Evolutionary conservation across 2,113 vertebrate genomes (phyloP).

Genomic region (Gorsachius goisagi): DNA sequence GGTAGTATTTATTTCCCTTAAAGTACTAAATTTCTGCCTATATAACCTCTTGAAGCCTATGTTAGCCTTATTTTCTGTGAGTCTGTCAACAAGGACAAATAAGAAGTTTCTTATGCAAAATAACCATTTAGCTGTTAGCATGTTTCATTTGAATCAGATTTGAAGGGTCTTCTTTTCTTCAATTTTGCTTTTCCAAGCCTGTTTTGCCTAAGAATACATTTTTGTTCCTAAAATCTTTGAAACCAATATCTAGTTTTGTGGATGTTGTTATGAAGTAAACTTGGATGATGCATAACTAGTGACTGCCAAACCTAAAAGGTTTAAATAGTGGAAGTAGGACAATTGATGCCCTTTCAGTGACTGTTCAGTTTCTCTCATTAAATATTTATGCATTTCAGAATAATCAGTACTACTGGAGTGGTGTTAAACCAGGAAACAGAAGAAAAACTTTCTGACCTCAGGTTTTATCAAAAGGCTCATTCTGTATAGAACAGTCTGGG

Average conservation of each 20-base stretch:
- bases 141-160: neutral
- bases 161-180: neutral
- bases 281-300: neutral
- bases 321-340: neutral
- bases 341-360: neutral
- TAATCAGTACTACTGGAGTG: neutral
- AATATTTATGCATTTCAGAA: neutral
- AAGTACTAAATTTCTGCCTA: neutral
- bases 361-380: neutral
- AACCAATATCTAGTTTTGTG: neutral
- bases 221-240: neutral
- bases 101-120: neutral
- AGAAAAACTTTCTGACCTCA: neutral
- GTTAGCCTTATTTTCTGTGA: neutral
- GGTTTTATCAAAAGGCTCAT: neutral
- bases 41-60: neutral
- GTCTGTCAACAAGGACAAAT: neutral
- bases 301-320: neutral
- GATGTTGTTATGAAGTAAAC: neutral
- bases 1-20: neutral
- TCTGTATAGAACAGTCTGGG: neutral
- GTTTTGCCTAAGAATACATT: neutral
- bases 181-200: neutral
- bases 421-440: neutral
- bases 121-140: neutral